Evolutionary conservation across 2,113 vertebrate genomes (phyloP).

Genomic region (Oryzias celebensis): DNA sequence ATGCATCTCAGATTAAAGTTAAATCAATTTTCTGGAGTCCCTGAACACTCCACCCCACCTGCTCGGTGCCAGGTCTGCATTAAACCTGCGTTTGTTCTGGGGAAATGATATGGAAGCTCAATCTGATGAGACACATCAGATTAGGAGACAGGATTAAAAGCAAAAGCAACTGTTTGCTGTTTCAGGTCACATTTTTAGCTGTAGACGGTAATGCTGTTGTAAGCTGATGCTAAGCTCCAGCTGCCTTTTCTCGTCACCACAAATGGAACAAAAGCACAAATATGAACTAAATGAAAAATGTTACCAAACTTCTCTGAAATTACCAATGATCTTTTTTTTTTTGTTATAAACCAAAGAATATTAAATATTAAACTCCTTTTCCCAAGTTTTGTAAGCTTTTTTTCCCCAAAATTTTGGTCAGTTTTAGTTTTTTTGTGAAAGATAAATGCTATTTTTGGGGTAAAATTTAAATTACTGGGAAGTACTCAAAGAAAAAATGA

Average conservation of each 20-base stretch:
- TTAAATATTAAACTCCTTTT: too few species aligned
- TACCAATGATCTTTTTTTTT: too few species aligned
- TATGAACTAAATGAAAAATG: too few species aligned
- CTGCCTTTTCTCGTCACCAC: neutral
- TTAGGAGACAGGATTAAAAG: slow-evolving; percentile 15
- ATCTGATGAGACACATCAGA: slow-evolving; percentile 4
- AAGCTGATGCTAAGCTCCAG: neutral
- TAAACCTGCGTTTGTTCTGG: neutral
- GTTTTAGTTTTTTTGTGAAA: too few species aligned
- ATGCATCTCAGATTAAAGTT: neutral
- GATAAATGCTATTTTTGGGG: too few species aligned
- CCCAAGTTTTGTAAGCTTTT: too few species aligned
- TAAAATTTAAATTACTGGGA: too few species aligned
- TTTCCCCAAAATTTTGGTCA: too few species aligned
- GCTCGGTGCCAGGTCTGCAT: neutral
- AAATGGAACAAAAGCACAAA: neutral
- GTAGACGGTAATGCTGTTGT: neutral
- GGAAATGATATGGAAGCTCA: neutral
- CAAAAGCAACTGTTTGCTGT: slow-evolving; percentile 11
- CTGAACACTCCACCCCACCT: neutral
- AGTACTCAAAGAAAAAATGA: too few species aligned
- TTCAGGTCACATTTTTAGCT: neutral
- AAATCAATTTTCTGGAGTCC: neutral
- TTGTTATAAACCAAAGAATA: too few species aligned
- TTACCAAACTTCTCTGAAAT: too few species aligned